Conservation (phyloP, 1,140 invertebrate species). For the Drosophila simulans region DNA sequence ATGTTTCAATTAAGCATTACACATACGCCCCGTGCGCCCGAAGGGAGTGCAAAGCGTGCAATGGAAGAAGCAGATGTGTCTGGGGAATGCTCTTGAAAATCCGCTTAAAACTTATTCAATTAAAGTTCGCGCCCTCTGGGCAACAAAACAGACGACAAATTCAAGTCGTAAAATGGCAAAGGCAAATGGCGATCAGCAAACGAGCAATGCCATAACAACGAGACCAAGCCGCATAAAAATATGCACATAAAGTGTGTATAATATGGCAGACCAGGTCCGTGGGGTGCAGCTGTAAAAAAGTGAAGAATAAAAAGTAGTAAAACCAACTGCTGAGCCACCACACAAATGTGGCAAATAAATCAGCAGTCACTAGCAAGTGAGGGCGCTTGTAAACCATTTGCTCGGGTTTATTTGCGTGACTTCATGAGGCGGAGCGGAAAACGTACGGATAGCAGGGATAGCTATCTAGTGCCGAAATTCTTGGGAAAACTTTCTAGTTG, state of each 20-base stretch:
- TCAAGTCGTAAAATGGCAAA: constrained; percentile 71
- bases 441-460: constrained; percentile 10
- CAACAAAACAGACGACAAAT: constrained; percentile 64
- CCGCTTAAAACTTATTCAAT: constrained; percentile 83
- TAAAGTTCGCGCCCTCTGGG: constrained; percentile 60
- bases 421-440: background rate
- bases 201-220: constrained; percentile 61
- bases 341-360: constrained; percentile 61
- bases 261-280: constrained; percentile 42
- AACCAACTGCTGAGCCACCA: constrained; percentile 36
- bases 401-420: constrained; percentile 53
- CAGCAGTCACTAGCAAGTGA: constrained; percentile 39
- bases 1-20: constrained; percentile 73
- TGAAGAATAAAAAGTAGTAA: constrained; percentile 29
- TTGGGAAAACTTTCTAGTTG: constrained; percentile 23
- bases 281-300: constrained; percentile 23
- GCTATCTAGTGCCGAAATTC: constrained; percentile 22
- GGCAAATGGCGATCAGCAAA: constrained; percentile 67
- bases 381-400: constrained; percentile 48
- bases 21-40: constrained; percentile 59
- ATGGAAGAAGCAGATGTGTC: constrained; percentile 12
- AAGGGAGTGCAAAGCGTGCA: background rate
- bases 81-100: constrained; percentile 48
- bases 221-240: constrained; percentile 65
- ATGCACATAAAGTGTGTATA: constrained; percentile 78